Percentiles rank a stretch among this genome's conserved stretches.
phyloP scores from a whole-genome alignment of 2,888 invertebrate species.

The Calameuta idolon region DNA sequence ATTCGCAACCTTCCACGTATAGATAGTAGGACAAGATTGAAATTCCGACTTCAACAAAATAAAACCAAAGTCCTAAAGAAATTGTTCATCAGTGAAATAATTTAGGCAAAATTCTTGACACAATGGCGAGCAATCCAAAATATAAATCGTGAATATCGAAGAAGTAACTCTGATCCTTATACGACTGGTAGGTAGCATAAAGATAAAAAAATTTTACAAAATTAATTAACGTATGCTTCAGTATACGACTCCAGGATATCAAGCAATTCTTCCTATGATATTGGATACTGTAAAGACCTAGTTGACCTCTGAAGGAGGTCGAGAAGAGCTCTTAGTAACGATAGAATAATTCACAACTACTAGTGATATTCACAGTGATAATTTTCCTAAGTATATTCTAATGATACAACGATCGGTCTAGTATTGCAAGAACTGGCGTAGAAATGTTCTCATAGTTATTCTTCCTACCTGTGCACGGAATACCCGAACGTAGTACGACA shows the following conservation, averaged over 20 bases:
- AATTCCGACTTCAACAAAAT: neutral
- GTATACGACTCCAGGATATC: neutral
- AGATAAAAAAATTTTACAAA: neutral
- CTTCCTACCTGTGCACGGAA: constrained; percentile 79
- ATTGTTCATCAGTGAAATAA: neutral
- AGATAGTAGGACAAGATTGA: neutral
- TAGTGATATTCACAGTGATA: neutral
- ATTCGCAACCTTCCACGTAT: neutral
- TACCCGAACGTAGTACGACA: constrained; percentile 84
- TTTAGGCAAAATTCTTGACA: neutral
- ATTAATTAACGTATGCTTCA: neutral
- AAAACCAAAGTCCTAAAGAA: neutral
- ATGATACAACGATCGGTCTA: neutral
- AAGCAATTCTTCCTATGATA: neutral
- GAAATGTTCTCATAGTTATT: neutral
- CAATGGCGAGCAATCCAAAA: neutral
- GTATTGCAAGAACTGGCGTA: neutral
- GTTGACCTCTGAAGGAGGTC: constrained; percentile 37
- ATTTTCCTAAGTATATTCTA: neutral
- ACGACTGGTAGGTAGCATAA: neutral
- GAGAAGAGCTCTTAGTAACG: neutral
- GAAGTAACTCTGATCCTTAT: neutral
- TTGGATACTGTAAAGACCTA: constrained; percentile 8
- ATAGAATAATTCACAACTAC: neutral
- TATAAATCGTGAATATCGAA: neutral